phyloP scores from a whole-genome alignment of 1,140 invertebrate genomes.

The Oryctes rhinoceros region DNA sequence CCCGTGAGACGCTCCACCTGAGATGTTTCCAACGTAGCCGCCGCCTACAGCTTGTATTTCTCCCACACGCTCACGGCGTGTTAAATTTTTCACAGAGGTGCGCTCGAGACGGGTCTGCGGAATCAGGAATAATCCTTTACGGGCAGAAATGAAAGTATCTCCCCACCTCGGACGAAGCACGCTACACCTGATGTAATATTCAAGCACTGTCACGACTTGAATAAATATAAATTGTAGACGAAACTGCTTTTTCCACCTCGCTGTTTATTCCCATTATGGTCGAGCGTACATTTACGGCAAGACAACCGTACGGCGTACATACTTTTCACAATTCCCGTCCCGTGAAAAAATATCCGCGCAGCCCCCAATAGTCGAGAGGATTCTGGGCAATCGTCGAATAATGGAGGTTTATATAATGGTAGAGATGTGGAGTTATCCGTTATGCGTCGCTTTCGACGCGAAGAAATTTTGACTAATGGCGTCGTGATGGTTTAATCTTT shows the following conservation, averaged over 20 bases:
- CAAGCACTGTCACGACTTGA: conserved; percentile 25
- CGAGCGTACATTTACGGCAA: background rate
- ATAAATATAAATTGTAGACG: conserved; percentile 23
- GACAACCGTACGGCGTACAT: background rate
- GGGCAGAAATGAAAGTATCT: conserved; percentile 18
- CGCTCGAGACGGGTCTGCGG: background rate
- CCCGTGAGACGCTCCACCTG: background rate
- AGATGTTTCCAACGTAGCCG: background rate
- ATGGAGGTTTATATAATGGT: background rate
- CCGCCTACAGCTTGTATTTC: background rate
- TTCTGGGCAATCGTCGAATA: background rate
- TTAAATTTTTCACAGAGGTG: conserved; percentile 15
- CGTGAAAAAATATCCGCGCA: background rate
- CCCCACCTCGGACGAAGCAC: background rate
- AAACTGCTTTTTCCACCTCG: background rate
- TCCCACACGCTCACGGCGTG: background rate
- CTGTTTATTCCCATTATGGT: conserved; percentile 15
- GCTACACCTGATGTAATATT: conserved; percentile 25
- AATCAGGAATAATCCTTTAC: conserved; percentile 17
- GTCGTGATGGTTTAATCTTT: too few relatives aligned
- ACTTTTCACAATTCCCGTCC: background rate
- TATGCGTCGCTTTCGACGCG: too few relatives aligned
- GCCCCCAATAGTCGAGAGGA: background rate
- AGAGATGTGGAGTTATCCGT: background rate
- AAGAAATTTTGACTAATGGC: too few relatives aligned